These are phyloP conservation scores for Polyodon spathula DNA, from an alignment of 2,113 vertebrate genomes.

Conservation along the genomic window DNA sequence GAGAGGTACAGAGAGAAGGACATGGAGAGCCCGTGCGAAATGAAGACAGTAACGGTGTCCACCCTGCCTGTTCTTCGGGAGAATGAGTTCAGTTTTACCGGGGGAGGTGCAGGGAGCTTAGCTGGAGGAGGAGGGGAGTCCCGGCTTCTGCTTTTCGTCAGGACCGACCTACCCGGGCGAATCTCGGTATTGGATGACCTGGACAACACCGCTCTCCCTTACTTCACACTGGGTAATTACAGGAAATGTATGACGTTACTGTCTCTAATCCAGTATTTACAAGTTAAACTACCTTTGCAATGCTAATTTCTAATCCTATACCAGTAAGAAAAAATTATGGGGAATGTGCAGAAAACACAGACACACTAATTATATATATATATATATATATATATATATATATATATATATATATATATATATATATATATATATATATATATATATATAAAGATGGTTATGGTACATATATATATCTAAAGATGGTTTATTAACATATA, in stretches of 20 bases:
- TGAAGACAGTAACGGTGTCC: constrained; percentile 87
- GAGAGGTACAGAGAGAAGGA: constrained; percentile 42
- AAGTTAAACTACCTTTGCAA: not conserved
- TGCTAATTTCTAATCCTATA: not conserved
- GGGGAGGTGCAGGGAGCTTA: constrained; percentile 52
- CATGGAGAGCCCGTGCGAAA: constrained; percentile 60
- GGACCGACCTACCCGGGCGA: constrained; percentile 86
- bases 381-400: no score
- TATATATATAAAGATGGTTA: no score
- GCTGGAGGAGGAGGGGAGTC: constrained; percentile 65
- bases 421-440: no score
- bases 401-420: no score
- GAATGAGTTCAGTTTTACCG: constrained; percentile 87
- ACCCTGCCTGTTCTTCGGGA: constrained; percentile 87
- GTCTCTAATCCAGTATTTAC: constrained; percentile 6
- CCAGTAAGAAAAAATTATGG: not conserved
- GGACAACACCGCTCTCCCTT: constrained; percentile 96
- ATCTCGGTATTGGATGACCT: constrained; percentile 94
- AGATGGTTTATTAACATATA: no score
- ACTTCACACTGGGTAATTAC: constrained; percentile 89
- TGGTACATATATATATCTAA: no score
- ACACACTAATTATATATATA: no score
- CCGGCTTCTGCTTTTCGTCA: constrained; percentile 84
- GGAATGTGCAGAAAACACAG: constrained; percentile 4
- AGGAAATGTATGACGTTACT: constrained; percentile 5